Evolutionary conservation across 64 coral and sea anemone genomes (phyloP), one percentile per base, ranked within the genome.

Genomic region (Catalaphyllia jardinei): DNA sequence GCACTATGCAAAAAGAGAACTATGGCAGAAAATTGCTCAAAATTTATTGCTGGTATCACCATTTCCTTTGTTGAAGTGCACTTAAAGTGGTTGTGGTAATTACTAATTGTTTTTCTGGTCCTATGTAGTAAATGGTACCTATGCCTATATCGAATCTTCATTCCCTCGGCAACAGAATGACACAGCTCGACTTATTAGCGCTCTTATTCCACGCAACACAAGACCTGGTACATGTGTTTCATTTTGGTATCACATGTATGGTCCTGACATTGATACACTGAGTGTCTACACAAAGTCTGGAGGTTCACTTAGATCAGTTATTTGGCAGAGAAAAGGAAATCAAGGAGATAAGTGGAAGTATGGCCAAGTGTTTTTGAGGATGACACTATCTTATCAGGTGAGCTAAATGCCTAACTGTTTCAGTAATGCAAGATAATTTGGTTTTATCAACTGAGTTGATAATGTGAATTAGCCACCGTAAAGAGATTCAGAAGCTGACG

Each of bases 211-310:
- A 22, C n/a, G 14, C 31, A 96, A 90, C 31, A 87, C 91, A 31
- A 88, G 94, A 72, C 94, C 94, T 83, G 94, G 94, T 49, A 71
- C 60, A 18, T 96, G 94, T 20, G 7, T 96, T 62, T 89, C 93
- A 49, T 96, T 96, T 31, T 96, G 94, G 94, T 96, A 93, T 60
- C 94, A 96, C 51, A 96, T 96, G 94, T 96, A 91, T 63, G 94
- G 94, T 13, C 60, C 82, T 27, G 82, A 96, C 42, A 96, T 91
- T 12, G 81, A 76, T 49, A 79, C 91, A 22, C 71, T 96, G 31
- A 96, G 86, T 84, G 30, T 96, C 9, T 96, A 96, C 19, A 91
- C 84, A 14, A 87, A 67, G 62, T 10, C 16, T 20, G 71, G 87
- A 29, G 57, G 54, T 8, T 78, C 75, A 5, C 79, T 89, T 27